Evolutionary conservation across 2,113 vertebrate species (phyloP), one percentile per base, ranked within the genome.

Genomic region (Probosciger aterrimus): DNA sequence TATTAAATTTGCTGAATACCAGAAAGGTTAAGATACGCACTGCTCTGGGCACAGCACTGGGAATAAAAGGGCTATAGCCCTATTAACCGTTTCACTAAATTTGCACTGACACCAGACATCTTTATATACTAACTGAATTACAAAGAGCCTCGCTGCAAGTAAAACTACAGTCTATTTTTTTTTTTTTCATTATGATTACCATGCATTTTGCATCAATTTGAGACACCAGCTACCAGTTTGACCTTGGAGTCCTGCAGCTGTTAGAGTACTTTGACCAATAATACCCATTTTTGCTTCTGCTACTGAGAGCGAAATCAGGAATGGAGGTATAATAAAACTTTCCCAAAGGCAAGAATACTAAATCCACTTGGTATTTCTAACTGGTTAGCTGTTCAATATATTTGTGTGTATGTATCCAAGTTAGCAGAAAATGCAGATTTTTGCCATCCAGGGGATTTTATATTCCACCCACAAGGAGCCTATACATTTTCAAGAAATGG

Each of bases 101-200:
- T 78, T 92, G 25, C 25, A 76, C 30, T 71, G 74, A 87, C 33
- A 18, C 13, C 80, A 89, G 65, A 87, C 95, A 94, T 90, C 70
- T 90, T 93, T 90, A 93, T 80, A 82, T 76, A 93, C 67, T 91
- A 63, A 79, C 35, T 88, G 85, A 73, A 82, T n/a, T 88, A 65
- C 59, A 88, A 92, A 85, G 15, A 93, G 30, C 4, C 33, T 90
- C 59, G 68, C 8, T 90, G 30, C 39, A 91, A 92, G 41, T n/a
- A 90, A 92, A 86, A 82, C 30, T 35, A 4, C 5, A 64, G 30
- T 20, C 43, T 67, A 18, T 18, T 59, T 37, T 28, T 14, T 39
- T 14, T 39, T 71, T 63, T 86, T 62, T 24, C 6, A 57, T 57
- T 55, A 24, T 2, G 10, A 62, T 75, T 91, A 67, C 28, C 22